Evolutionary conservation across 2,888 invertebrate species (phyloP), one percentile per base, ranked within the genome.

Genomic region (Macrophya annulata): DNA sequence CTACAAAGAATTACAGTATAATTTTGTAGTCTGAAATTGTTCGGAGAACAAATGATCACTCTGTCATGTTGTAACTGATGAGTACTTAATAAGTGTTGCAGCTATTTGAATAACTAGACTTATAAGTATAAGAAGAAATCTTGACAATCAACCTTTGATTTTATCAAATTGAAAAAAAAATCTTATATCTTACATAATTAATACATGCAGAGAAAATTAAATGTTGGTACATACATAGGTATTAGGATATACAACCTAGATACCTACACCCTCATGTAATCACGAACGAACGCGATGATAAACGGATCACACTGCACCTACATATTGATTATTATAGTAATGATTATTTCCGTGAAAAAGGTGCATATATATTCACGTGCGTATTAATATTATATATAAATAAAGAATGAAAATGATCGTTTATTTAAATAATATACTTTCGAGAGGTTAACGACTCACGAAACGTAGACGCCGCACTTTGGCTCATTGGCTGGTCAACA

Each of bases 401-500:
- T 72, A 21, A 10, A 21, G 1, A 21, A 45, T 21, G 45, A 72
- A 31, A 72, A 45, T 72, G 40, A 72, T 72, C 43, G 45, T 72
- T 43, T 0, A 72, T 72, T 72, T 72, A 72, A 72, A 43, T 72
- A 72, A 72, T 45, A 72, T 45, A 21, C 10, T n/a, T 45, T 4
- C 72, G n/a, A 21, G 43, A 72, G 72, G 72, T 72, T 72, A 72
- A 72, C 72, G 72, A 72, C 72, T 45, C 10, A 72, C 45, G 21
- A 72, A 72, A 72, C 45, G 72, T 21, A 21, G 4, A 43, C n/a
- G 43, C 68, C 9, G 43, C 21, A 72, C 72, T 72, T 72, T 43
- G 72, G 72, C 72, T 72, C 43, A 43, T 72, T 72, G 43, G 72
- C 6, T 43, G 72, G n/a, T 72, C 72, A 72, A 72, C 72, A 43